Percentiles rank a stretch among this genome's conserved stretches.
These are phyloP conservation scores for Pyrrhosoma nymphula DNA, from an alignment of 2,888 invertebrate species.

Conservation along the genomic window DNA sequence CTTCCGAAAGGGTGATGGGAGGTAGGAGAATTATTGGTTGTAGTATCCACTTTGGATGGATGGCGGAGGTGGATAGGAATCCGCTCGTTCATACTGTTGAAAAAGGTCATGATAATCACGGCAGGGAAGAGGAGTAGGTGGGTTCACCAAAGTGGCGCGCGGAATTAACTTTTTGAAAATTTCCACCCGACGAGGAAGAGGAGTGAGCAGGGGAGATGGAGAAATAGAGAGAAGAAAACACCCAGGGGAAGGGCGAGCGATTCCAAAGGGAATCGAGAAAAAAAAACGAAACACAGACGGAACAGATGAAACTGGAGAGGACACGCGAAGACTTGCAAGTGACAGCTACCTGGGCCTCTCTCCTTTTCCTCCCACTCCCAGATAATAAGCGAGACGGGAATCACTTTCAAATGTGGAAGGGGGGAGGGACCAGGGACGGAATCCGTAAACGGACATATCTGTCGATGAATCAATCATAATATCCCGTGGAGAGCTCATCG, in stretches of 20 bases:
- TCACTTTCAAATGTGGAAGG: too few species aligned
- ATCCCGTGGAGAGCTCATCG: too few species aligned
- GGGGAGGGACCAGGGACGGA: background rate
- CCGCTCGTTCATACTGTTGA: background rate
- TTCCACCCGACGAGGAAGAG: too few species aligned
- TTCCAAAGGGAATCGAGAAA: background rate
- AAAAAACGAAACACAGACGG: background rate
- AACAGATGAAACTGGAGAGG: background rate
- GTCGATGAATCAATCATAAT: background rate
- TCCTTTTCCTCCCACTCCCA: too few species aligned
- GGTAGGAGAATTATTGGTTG: background rate
- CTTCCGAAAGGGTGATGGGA: background rate
- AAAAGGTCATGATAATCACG: background rate
- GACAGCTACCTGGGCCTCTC: background rate
- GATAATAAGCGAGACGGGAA: background rate
- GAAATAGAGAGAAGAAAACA: background rate
- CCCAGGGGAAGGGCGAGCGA: background rate
- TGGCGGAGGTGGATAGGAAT: background rate
- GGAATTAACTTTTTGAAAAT: background rate
- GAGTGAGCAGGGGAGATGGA: background rate
- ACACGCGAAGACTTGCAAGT: background rate
- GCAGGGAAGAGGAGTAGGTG: background rate
- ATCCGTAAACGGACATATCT: background rate
- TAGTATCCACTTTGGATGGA: background rate
- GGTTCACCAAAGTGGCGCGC: background rate